These are phyloP conservation scores for Drosophila tani DNA, from an alignment of 1,140 invertebrate species.

Conservation along the genomic window DNA sequence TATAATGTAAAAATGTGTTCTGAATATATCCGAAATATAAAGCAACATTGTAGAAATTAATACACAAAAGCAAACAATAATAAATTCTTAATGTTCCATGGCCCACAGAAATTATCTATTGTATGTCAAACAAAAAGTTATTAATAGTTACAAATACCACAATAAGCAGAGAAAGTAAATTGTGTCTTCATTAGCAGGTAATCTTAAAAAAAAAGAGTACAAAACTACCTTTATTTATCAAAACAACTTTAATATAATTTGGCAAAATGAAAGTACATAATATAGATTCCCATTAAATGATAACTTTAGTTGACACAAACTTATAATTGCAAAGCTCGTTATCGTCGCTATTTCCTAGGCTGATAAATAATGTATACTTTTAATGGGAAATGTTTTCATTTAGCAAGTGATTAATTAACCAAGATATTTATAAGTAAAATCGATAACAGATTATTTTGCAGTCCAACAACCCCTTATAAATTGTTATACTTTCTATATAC, in stretches of 20 bases:
- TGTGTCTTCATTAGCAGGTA: neutral
- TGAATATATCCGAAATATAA: neutral
- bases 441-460: neutral
- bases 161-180: neutral
- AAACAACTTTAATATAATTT: neutral
- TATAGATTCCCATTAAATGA: neutral
- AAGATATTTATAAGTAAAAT: neutral
- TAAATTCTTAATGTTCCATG: constrained; percentile 11
- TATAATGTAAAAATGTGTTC: neutral
- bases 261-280: neutral
- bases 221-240: too few species aligned
- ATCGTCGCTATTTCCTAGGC: neutral
- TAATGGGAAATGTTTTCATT: neutral
- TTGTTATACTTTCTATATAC: neutral
- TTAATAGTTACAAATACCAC: neutral
- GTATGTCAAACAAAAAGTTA: neutral
- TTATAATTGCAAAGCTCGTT: neutral
- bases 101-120: neutral
- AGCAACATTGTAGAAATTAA: constrained; percentile 5
- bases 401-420: neutral
- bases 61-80: neutral
- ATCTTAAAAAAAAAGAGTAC: neutral
- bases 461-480: neutral
- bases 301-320: neutral
- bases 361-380: constrained; percentile 9